These are phyloP conservation scores for Hucho hucho DNA, from an alignment of 2,113 vertebrate genomes.

Conservation along the genomic window DNA sequence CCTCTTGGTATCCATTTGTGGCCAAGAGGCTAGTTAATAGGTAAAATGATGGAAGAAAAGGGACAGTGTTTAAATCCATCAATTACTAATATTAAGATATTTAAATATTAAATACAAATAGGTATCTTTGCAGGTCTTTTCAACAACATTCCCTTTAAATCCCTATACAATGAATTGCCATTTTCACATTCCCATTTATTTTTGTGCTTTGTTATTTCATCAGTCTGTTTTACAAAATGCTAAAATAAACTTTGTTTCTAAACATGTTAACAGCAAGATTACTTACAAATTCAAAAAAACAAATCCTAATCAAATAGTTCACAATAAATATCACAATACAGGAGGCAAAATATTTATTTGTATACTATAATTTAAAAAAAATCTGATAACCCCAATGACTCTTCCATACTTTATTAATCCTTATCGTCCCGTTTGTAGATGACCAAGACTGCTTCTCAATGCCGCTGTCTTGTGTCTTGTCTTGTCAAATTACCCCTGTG, in stretches of 20 bases:
- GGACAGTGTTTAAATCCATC: slow-evolving; percentile 5
- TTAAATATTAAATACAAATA: slow-evolving; percentile 46
- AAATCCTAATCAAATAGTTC: slow-evolving; percentile 38
- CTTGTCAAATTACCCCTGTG: too few species aligned
- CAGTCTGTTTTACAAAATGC: slow-evolving; percentile 37
- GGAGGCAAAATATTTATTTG: slow-evolving; percentile 32
- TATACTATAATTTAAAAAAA: slow-evolving; percentile 27
- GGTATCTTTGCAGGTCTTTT: slow-evolving; percentile 22
- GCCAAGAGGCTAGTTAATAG: slow-evolving; percentile 18
- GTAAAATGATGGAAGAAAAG: slow-evolving; percentile 19
- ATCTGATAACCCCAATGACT: slow-evolving; percentile 26
- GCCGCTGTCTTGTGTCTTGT: not conserved
- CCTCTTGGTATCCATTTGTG: not conserved
- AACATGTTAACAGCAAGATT: slow-evolving; percentile 40
- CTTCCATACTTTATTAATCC: not conserved
- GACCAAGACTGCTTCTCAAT: too few species aligned
- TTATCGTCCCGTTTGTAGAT: too few species aligned
- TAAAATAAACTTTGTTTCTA: slow-evolving; percentile 47
- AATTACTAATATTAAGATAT: slow-evolving; percentile 26
- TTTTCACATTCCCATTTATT: slow-evolving; percentile 57
- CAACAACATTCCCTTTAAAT: slow-evolving; percentile 25
- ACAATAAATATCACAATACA: slow-evolving; percentile 62
- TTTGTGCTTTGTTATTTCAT: slow-evolving; percentile 68
- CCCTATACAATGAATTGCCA: slow-evolving; percentile 54
- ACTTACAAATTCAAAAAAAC: slow-evolving; percentile 50